These are phyloP conservation scores for Guaruba guarouba DNA, from an alignment of 2,113 vertebrate genomes.

Conservation along the genomic window DNA sequence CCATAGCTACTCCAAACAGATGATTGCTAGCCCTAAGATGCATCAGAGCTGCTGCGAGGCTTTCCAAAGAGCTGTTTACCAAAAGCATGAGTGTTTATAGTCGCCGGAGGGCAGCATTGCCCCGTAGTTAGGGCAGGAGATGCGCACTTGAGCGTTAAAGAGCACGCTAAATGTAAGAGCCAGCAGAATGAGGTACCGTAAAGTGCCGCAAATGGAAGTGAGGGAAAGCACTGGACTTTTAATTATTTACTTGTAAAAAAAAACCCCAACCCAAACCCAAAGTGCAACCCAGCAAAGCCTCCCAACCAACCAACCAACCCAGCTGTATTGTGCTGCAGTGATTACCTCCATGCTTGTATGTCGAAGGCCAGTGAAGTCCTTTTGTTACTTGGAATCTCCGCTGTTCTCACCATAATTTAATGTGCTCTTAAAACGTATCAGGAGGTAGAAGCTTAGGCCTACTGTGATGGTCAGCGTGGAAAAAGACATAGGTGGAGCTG, in stretches of 20 bases:
- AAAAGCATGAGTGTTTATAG: neutral
- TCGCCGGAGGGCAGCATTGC: conserved; percentile 42
- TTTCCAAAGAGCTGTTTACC: neutral
- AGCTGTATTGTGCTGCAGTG: neutral
- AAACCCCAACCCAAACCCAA: neutral
- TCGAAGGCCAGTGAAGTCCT: neutral
- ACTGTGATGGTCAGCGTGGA: neutral
- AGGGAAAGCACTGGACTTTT: neutral
- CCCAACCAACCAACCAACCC: neutral
- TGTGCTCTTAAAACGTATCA: neutral
- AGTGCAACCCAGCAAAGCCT: neutral
- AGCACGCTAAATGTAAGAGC: neutral
- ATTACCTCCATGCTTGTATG: neutral
- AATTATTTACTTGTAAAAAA: neutral
- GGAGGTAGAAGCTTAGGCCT: neutral
- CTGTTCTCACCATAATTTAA: neutral
- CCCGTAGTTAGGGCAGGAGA: neutral
- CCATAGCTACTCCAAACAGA: neutral
- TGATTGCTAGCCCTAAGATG: neutral
- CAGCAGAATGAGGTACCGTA: neutral
- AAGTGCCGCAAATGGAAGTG: neutral
- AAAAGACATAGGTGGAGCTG: neutral
- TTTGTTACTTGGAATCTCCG: neutral
- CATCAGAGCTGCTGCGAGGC: neutral
- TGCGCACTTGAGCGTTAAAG: neutral